Evolutionary conservation across 2,797 vertebrate genomes (phyloP), one percentile per base, ranked within the genome.

Genomic region (Anguilla marmorata): DNA sequence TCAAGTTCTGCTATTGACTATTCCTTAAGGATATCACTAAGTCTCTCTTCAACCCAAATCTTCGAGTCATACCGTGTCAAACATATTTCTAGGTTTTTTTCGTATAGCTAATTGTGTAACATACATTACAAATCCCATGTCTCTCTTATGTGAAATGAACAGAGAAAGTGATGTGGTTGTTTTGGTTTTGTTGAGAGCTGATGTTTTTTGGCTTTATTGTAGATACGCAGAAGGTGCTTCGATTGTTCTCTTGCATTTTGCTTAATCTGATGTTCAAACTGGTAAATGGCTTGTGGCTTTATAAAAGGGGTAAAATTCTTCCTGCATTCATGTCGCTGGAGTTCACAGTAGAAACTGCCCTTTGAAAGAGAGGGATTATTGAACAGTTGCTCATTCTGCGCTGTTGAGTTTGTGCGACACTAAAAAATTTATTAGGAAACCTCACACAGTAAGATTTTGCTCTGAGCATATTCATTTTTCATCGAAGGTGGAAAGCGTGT

Each of bases 81-180:
- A 72, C 7, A 37, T 45, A 79, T 41, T 45, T 79, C 48, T 80
- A 41, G 37, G 14, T 45, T 41, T 48, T 48, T 14, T 2, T 66
- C 30, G 27, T 45, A 27, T 41, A 48, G 33, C 30, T 45, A 33
- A 86, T 86, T 72, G 12, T 80, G 79, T 52, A 86, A 72, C 74
- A 8, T 41, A 37, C 76, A 82, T 87, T 41, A 54, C 69, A 54
- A 83, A 54, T 84, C 27, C 6, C 21, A 56, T 2, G 30, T 84
- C 84, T 66, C 84, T 84, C 21, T 66, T 63, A 85, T 48, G 83
- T 87, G 48, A 84, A 87, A 87, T 84, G 54, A 87, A 79, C 72
- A 33, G 19, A 45, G 56, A 27, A 69, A 45, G 52, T 21, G 16
- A 19, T 82, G 1, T 82, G 11, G 74, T 87, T 33, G n/a, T 74